Conservation (phyloP, 2,113 vertebrate species). For the Setophaga kirtlandii region DNA sequence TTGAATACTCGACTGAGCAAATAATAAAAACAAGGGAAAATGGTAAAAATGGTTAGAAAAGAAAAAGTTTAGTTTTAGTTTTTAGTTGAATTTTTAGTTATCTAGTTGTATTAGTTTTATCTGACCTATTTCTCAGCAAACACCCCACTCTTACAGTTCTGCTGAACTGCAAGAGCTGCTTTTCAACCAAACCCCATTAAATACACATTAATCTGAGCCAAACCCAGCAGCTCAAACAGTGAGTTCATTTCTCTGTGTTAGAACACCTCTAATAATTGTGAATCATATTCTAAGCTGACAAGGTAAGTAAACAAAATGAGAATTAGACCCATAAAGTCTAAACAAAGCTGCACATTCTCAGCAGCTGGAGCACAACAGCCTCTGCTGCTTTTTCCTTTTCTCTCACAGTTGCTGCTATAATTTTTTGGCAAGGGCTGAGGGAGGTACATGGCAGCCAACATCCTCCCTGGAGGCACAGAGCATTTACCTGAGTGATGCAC, state of each 20-base stretch:
- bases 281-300: background rate
- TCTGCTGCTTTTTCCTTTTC: background rate
- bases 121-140: constrained; percentile 13
- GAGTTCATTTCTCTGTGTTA: background rate
- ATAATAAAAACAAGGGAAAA: background rate
- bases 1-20: background rate
- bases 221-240: background rate
- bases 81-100: background rate
- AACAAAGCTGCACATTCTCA: background rate
- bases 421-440: background rate
- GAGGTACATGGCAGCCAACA: background rate
- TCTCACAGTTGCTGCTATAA: background rate
- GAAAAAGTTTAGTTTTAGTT: background rate
- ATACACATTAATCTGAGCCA: background rate
- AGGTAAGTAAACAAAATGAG: background rate
- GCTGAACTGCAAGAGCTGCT: background rate
- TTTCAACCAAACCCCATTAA: background rate
- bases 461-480: background rate
- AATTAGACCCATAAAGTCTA: background rate
- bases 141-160: background rate
- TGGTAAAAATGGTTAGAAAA: background rate
- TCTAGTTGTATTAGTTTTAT: background rate
- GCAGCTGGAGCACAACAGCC: background rate
- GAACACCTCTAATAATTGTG: background rate
- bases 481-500: constrained; percentile 30